Conservation (phyloP, 2,888 invertebrate species). For the Melanophora roralis region DNA sequence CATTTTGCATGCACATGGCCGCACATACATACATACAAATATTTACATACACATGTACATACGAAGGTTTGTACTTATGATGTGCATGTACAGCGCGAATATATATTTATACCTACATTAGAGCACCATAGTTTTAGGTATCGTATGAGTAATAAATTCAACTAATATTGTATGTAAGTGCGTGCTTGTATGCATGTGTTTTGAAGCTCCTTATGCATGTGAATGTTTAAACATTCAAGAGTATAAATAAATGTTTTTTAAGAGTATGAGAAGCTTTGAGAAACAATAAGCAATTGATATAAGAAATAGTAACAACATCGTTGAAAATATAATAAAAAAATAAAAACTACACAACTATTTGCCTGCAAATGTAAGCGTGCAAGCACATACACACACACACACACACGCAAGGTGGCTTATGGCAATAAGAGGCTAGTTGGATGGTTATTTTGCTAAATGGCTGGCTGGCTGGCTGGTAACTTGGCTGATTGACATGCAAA, state of each 20-base stretch:
- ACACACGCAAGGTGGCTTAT: neutral
- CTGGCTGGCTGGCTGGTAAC: conserved; percentile 30
- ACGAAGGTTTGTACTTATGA: neutral
- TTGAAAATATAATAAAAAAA: conserved; percentile 4
- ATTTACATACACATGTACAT: neutral
- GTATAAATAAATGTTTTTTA: conserved; percentile 13
- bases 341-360: conserved; percentile 16
- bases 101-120: conserved; percentile 22
- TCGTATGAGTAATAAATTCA: neutral
- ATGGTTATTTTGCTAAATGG: conserved; percentile 39
- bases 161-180: neutral
- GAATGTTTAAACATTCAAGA: conserved; percentile 32
- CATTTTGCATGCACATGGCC: conserved; percentile 6
- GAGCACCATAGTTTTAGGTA: neutral
- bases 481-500: conserved; percentile 61
- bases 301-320: conserved; percentile 40
- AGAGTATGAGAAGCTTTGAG: conserved; percentile 55
- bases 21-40: neutral
- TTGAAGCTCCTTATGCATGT: neutral
- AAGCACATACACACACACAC: neutral
- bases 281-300: conserved; percentile 51
- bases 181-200: neutral
- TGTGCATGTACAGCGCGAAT: neutral
- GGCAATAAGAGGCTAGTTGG: conserved; percentile 25
- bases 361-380: neutral